phyloP scores from a whole-genome alignment of 2,888 invertebrate species.

The Hyposoter didymator region DNA sequence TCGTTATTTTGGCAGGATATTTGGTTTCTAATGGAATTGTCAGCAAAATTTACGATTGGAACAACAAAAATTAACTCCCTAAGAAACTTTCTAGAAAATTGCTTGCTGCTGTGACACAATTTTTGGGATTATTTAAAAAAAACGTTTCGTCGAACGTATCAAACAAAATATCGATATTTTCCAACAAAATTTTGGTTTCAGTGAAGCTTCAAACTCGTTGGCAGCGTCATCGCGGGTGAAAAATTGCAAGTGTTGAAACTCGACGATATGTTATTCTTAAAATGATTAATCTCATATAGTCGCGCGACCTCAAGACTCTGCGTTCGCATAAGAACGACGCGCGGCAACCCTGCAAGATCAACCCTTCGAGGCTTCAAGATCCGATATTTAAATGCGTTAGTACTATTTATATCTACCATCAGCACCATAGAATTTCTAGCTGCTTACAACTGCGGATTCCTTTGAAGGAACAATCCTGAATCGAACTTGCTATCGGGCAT shows the following conservation, averaged over 20 bases:
- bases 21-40: too few species aligned
- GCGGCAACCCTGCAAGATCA: conserved; percentile 58
- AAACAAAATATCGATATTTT: too few species aligned
- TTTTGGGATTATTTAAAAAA: too few species aligned
- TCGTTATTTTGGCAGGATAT: too few species aligned
- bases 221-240: too few species aligned
- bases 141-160: too few species aligned
- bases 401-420: conserved; percentile 10
- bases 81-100: too few species aligned
- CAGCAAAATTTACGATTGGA: too few species aligned
- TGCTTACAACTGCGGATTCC: neutral
- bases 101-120: too few species aligned
- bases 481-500: neutral
- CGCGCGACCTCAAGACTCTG: conserved; percentile 18
- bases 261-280: conserved; percentile 13
- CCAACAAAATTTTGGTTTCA: too few species aligned
- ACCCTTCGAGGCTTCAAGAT: conserved; percentile 63
- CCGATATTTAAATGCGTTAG: conserved; percentile 56
- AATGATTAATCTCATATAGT: conserved; percentile 35
- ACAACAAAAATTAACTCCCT: too few species aligned
- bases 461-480: neutral
- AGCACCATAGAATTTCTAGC: neutral
- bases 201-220: neutral
- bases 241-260: conserved; percentile 15
- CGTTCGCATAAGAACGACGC: conserved; percentile 7